phyloP scores from a whole-genome alignment of 2,888 invertebrate genomes.

The Eupeodes latifasciatus region DNA sequence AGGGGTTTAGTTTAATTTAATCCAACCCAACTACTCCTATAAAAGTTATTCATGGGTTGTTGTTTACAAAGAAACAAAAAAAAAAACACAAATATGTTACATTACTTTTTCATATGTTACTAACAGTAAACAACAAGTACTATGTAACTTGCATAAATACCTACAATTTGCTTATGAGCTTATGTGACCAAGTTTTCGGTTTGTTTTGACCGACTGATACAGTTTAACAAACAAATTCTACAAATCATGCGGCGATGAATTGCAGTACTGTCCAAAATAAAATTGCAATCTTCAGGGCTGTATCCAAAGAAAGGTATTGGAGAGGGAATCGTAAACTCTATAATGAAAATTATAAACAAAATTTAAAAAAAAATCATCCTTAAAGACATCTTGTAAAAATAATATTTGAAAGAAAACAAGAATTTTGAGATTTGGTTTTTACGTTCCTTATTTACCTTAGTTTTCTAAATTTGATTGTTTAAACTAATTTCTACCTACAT shows the following conservation, averaged over 20 bases:
- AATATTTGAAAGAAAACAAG: no score
- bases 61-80: conserved; percentile 43
- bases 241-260: conserved; percentile 67
- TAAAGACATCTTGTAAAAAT: no score
- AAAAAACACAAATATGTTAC: neutral
- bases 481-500: no score
- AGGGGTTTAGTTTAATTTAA: neutral
- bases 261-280: conserved; percentile 1
- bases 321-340: neutral
- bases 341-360: no score
- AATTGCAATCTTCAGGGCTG: neutral
- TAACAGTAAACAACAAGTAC: neutral
- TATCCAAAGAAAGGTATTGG: neutral
- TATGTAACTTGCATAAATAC: neutral
- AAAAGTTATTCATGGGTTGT: conserved; percentile 25
- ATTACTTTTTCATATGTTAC: conserved; percentile 23
- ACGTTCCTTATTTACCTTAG: no score
- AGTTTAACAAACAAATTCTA: conserved; percentile 61
- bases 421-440: no score
- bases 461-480: no score
- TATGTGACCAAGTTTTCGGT: conserved; percentile 49
- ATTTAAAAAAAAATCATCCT: no score
- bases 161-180: conserved; percentile 46
- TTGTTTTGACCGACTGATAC: conserved; percentile 56
- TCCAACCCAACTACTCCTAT: neutral